Percentiles rank a stretch among this genome's conserved stretches.
phyloP scores from a whole-genome alignment of 2,888 invertebrate genomes.

The Leptopilina drosophilae region DNA sequence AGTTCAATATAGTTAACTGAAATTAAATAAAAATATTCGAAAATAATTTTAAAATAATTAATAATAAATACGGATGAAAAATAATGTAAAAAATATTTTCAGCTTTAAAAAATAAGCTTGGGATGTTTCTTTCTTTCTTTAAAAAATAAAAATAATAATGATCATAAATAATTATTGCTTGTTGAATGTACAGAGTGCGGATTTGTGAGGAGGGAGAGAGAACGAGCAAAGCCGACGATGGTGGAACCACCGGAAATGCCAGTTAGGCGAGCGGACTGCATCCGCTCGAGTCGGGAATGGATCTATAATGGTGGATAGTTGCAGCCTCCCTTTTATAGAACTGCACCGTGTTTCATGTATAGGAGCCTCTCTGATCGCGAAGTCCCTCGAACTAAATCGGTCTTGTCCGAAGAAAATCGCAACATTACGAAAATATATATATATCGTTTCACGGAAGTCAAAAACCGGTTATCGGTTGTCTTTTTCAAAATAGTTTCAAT shows the following conservation, averaged over 20 bases:
- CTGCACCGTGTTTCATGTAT: constrained; percentile 50
- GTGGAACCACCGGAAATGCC: constrained; percentile 72
- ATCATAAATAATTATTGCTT: constrained; percentile 18
- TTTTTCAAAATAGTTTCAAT: no score
- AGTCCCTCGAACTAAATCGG: constrained; percentile 45
- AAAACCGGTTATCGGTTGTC: neutral
- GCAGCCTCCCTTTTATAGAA: constrained; percentile 68
- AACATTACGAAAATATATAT: neutral
- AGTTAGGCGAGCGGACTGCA: constrained; percentile 72
- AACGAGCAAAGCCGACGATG: constrained; percentile 29
- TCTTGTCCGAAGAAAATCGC: constrained; percentile 50
- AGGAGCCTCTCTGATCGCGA: constrained; percentile 47
- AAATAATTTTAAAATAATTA: no score
- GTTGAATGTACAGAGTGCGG: neutral
- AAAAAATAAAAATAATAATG: neutral
- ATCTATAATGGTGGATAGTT: constrained; percentile 64
- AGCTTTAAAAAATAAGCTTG: neutral
- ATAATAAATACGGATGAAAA: neutral
- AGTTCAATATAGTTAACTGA: no score
- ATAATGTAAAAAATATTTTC: neutral
- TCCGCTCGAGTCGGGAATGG: constrained; percentile 69
- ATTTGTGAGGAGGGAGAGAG: constrained; percentile 23
- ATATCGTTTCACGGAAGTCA: constrained; percentile 35
- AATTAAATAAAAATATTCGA: no score
- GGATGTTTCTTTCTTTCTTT: no score